Percentiles rank a stretch among this genome's conserved stretches.
Evolutionary conservation across 2,797 vertebrate species (phyloP).

Genomic region (Xenopus petersii): DNA sequence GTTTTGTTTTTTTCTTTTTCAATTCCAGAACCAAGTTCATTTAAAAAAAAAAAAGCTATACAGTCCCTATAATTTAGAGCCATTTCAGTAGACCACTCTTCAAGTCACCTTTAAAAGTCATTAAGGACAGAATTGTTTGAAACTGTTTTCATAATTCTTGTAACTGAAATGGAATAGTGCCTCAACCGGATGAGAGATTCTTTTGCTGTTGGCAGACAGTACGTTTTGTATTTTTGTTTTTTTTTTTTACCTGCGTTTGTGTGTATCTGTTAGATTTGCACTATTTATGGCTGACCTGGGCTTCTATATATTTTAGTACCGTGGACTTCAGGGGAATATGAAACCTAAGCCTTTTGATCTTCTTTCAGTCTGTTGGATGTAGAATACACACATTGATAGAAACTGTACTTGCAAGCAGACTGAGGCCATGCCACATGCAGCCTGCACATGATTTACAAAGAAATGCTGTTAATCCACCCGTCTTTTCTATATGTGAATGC

Average conservation of each 20-base stretch:
- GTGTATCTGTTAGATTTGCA: constrained; percentile 7
- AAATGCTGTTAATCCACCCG: not conserved
- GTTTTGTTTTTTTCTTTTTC: too few relatives aligned
- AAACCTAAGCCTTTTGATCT: not conserved
- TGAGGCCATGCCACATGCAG: not conserved
- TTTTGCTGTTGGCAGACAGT: not conserved
- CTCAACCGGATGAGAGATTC: not conserved
- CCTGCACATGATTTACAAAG: not conserved
- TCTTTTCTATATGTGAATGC: constrained; percentile 29
- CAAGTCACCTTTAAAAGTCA: too few relatives aligned
- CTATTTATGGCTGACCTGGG: constrained; percentile 4
- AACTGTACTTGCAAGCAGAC: not conserved
- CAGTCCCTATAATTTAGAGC: too few relatives aligned
- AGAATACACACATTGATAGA: not conserved
- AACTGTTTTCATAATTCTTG: not conserved
- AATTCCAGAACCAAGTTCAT: too few relatives aligned
- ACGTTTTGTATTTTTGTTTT: not conserved
- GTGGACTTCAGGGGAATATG: not conserved
- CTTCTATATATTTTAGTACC: not conserved
- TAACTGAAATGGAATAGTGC: not conserved
- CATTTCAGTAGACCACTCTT: too few relatives aligned
- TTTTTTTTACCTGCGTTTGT: not conserved
- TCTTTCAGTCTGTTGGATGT: not conserved
- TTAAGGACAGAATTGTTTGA: too few relatives aligned
- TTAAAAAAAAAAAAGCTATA: too few relatives aligned